These are phyloP conservation scores for Yponomeuta malinellus DNA, from an alignment of 2,888 invertebrate species.

Conservation along the genomic window DNA sequence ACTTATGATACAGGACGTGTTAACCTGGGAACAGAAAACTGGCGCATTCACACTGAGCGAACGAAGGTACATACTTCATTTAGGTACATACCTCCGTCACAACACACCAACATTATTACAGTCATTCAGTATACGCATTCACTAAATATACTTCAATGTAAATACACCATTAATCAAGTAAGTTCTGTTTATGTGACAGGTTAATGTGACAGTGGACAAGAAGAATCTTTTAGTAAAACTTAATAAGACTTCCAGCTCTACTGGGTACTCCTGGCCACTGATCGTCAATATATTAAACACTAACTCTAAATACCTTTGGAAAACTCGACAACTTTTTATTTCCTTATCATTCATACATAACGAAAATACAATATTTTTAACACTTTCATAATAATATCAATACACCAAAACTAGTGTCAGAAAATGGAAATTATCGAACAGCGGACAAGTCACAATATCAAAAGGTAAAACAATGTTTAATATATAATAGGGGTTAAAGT, in stretches of 20 bases:
- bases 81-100: not conserved
- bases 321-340: not conserved
- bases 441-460: slow-evolving; percentile 59
- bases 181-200: not conserved
- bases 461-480: slow-evolving; percentile 24
- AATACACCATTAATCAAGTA: not conserved
- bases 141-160: not conserved
- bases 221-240: not conserved
- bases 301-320: slow-evolving; percentile 4
- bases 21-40: not conserved
- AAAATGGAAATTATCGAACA: slow-evolving; percentile 30
- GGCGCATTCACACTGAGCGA: not conserved
- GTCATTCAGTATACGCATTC: not conserved
- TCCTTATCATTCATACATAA: not conserved
- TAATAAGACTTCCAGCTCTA: not conserved
- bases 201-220: not conserved
- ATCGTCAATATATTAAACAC: not conserved
- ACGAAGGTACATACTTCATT: not conserved
- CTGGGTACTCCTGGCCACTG: not conserved
- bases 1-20: not conserved
- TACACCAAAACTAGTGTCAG: slow-evolving; percentile 29
- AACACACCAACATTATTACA: not conserved
- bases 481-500: not conserved
- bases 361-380: slow-evolving; percentile 7
- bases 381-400: slow-evolving; percentile 2